Percentiles rank a stretch among this genome's conserved stretches.
Evolutionary conservation across 2,888 invertebrate genomes (phyloP).

Genomic region (Neria commutata): DNA sequence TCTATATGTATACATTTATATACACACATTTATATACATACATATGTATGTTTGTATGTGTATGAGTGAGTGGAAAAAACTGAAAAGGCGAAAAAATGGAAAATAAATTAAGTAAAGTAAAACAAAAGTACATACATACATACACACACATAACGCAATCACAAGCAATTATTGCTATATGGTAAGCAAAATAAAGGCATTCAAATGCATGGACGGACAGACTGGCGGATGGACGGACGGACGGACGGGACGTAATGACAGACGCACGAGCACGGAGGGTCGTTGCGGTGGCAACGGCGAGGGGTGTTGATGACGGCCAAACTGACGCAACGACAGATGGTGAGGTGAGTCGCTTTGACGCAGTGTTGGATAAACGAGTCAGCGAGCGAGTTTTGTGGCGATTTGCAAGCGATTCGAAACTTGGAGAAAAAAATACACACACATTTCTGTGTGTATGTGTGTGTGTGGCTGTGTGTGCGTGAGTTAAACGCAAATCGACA

Average conservation of each 20-base stretch:
- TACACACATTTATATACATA: neutral
- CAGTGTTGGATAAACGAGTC: neutral
- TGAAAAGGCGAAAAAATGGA: slow-evolving; percentile 4
- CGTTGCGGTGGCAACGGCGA: neutral
- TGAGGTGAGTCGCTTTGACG: neutral
- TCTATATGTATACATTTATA: neutral
- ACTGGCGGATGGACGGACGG: slow-evolving; percentile 7
- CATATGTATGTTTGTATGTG: too few relatives aligned
- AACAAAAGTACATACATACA: slow-evolving; percentile 15
- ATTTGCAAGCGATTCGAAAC: neutral
- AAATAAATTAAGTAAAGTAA: slow-evolving; percentile 10
- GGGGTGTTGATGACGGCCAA: neutral
- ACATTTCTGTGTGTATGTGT: too few relatives aligned
- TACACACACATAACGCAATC: slow-evolving; percentile 20
- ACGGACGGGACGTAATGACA: neutral
- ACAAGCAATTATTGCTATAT: slow-evolving; percentile 24
- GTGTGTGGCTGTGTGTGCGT: too few relatives aligned
- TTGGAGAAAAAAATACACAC: neutral
- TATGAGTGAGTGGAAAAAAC: too few relatives aligned
- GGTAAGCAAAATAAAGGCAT: slow-evolving; percentile 12
- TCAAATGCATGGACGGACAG: too few relatives aligned
- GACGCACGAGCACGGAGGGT: neutral
- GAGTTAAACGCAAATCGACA: neutral
- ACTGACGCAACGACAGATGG: neutral
- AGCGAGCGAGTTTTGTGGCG: neutral